Evolutionary conservation across 1,140 invertebrate species (phyloP).

Genomic region (Drosophila trapezifrons): DNA sequence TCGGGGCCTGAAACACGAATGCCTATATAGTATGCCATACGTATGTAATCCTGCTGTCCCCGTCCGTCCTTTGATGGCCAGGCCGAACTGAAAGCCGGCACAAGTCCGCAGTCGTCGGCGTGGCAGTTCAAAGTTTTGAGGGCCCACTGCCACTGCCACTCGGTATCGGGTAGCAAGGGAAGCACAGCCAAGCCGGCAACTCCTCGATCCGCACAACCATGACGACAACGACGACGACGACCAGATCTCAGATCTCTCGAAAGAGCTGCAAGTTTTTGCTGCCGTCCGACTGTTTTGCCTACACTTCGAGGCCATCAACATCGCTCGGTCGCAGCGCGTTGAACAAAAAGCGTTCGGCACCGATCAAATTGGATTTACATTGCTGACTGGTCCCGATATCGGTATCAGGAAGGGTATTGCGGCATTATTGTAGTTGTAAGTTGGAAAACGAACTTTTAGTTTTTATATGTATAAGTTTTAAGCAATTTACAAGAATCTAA

Average conservation of each 20-base stretch:
- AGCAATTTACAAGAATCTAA: too few relatives aligned
- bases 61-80: constrained; percentile 71
- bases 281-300: constrained; percentile 51
- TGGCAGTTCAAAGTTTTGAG: constrained; percentile 79
- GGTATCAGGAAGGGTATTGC: constrained; percentile 16
- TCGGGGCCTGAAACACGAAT: constrained; percentile 62
- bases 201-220: constrained; percentile 18
- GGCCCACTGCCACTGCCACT: constrained; percentile 61
- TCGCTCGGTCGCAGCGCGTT: constrained; percentile 28
- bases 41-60: constrained; percentile 30
- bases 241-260: constrained; percentile 40
- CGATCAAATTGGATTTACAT: constrained; percentile 81
- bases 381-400: constrained; percentile 53
- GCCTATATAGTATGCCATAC: constrained; percentile 45
- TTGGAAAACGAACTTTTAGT: neutral
- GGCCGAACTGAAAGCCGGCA: constrained; percentile 80
- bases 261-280: constrained; percentile 53
- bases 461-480: neutral
- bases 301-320: constrained; percentile 57
- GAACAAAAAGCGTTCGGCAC: constrained; percentile 77
- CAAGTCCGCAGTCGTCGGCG: constrained; percentile 77
- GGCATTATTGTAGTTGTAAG: neutral
- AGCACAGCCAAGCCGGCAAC: constrained; percentile 19
- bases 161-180: constrained; percentile 27
- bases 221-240: constrained; percentile 27